phyloP scores from a whole-genome alignment of 2,113 vertebrate species.

The Ondatra zibethicus region DNA sequence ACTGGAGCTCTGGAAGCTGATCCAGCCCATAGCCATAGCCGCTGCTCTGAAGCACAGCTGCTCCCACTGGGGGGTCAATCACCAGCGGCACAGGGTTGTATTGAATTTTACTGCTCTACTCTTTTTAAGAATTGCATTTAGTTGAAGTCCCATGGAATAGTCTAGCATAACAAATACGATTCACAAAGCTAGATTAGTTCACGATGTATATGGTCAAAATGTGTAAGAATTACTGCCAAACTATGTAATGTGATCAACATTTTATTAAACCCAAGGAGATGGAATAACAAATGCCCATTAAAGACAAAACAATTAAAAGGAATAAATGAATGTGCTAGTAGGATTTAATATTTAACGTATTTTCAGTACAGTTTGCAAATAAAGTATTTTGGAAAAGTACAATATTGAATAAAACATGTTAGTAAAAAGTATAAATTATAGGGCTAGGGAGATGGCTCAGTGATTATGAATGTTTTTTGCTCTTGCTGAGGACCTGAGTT shows the following conservation, averaged over 20 bases:
- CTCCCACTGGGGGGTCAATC: neutral
- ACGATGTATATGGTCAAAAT: neutral
- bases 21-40: neutral
- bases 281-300: conserved; percentile 76
- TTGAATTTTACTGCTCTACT: neutral
- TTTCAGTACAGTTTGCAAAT: neutral
- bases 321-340: conserved; percentile 68
- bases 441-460: too few species aligned
- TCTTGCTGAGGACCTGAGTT: neutral
- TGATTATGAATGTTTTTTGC: neutral
- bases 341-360: conserved; percentile 52
- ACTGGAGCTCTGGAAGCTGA: rapidly evolving
- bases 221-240: conserved; percentile 74
- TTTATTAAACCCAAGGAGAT: conserved; percentile 53
- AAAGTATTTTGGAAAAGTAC: neutral
- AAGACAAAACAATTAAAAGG: conserved; percentile 74
- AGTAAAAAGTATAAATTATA: neutral
- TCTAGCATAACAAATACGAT: neutral
- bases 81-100: neutral
- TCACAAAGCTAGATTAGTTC: neutral
- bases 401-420: neutral
- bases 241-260: conserved; percentile 70
- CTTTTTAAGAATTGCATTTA: neutral
- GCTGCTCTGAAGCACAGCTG: neutral
- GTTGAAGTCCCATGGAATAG: neutral